phyloP scores from a whole-genome alignment of 2,113 vertebrate genomes.

The Tauraco erythrolophus region DNA sequence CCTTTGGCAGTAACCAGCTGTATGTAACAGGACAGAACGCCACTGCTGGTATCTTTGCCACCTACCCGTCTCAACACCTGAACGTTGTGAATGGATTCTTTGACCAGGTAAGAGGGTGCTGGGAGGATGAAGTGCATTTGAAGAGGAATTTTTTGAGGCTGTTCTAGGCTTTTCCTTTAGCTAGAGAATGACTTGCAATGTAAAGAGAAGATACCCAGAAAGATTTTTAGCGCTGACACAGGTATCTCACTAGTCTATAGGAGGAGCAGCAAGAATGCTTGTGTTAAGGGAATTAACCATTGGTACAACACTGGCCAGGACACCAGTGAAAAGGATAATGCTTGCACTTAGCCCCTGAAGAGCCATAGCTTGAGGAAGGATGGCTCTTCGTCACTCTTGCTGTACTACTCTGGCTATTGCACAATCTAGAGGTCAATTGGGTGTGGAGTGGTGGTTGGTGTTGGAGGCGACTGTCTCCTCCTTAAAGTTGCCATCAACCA shows the following conservation, averaged over 20 bases:
- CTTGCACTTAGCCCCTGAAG: not conserved
- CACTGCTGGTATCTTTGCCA: conserved; percentile 94
- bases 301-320: not conserved
- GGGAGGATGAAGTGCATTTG: not conserved
- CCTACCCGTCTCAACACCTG: conserved; percentile 89
- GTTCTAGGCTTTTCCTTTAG: not conserved
- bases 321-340: not conserved
- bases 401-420: not conserved
- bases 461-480: not conserved
- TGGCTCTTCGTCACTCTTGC: not conserved
- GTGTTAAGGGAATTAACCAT: not conserved
- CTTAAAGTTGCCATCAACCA: not conserved
- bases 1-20: conserved; percentile 73
- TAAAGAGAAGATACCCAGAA: not conserved
- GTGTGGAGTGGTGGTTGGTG: not conserved
- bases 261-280: not conserved
- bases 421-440: not conserved
- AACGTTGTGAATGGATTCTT: conserved; percentile 92
- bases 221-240: not conserved
- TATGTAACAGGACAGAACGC: conserved; percentile 65
- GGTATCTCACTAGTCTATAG: not conserved
- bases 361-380: not conserved
- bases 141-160: not conserved
- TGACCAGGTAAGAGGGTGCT: conserved; percentile 85
- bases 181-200: not conserved